Base-by-base conservation (phyloP, 2,888 invertebrate genomes). In the Apocheima hispidaria region DNA sequence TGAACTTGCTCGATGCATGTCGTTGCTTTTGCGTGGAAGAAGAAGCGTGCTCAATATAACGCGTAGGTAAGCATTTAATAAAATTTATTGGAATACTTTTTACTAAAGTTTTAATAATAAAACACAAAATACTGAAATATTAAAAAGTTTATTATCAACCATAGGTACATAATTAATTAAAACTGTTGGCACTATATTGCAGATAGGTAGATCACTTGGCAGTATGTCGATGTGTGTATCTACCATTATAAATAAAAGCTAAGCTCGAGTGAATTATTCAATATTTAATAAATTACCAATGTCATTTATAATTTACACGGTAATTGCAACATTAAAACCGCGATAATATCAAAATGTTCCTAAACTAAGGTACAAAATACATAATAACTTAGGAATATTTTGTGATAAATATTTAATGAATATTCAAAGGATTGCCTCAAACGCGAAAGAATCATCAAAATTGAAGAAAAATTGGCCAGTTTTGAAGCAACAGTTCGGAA, bases 121-220 rank as follows among this genome's bases (percentile, higher is more conserved):
- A 79, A 80, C 78, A 71, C 69, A 49, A 65, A 60, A 53, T 75
- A 76, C 70, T 74, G 80, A 83, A n/a, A 84, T 89, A 86, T 86
- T 80, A 87, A 87, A 87, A 88, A 78, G 82, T 90, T 91, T 89
- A 90, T 88, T 90, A 82, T 83, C 74, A 88, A 87, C 78, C 81
- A 81, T 86, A 86, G 79, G 84, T 78, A 82, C 81, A 81, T 86
- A 86, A 79, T 84, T 78, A 82, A 75, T 79, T 80, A 78, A 83
- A 51, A 85, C 73, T 75, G 84, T 90, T 90, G 90, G 90, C 90
- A 91, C 90, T 85, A 80, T 82, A 79, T 84, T 84, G 84, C 81
- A 74, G 71, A 72, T 75, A 72, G 72, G 76, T 76, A 77, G 68
- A 68, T 70, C 68, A 69, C 71, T 75, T 74, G 81, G 83, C 79